Evolutionary conservation across 1,140 invertebrate genomes (phyloP), one percentile per base, ranked within the genome.

Genomic region (Drosophila nikananu): DNA sequence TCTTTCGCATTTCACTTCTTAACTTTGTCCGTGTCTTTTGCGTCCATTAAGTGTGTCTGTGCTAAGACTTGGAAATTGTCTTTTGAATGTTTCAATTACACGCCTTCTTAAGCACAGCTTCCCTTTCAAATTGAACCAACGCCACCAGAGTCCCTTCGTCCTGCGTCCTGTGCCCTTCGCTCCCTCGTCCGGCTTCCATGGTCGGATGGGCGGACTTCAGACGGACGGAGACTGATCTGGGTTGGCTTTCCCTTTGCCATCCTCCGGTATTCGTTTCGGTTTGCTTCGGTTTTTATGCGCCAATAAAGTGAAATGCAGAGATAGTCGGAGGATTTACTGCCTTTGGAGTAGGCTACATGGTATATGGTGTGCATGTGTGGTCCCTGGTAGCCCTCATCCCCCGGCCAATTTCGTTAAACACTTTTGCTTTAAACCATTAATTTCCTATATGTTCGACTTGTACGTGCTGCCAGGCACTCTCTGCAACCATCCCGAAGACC

Each of bases 61-160:
- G 91, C 84, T 92, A 92, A 92, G 91, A 92, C 91, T 92, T 92
- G 91, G 91, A 92, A 92, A 92, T 92, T 92, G 91, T 92, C 91
- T 93, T 92, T 92, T 93, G 92, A 93, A 93, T 93, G 92, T 93
- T 92, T 93, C 92, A 93, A 93, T 93, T 93, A 93, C 92, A 93
- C 92, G 92, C 92, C 92, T 93, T 93, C 92, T 93, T 93, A 93
- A 92, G 89, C 92, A 93, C 92, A 92, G 92, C 91, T 92, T 91
- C 90, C 80, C 87, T 84, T 86, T 90, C 80, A 92, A 92, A 92
- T 91, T 92, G 84, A 81, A 89, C 84, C 73, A 62, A 71, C 51
- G 41, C 70, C 61, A 68, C n/a, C 66, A 64, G 63, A 46, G 37
- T 51, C 37, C 42, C 48, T 65, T 41, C 59, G 41, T 51, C 61